These are phyloP conservation scores for Eupsilia transversa DNA, from an alignment of 2,888 invertebrate species.

Conservation along the genomic window DNA sequence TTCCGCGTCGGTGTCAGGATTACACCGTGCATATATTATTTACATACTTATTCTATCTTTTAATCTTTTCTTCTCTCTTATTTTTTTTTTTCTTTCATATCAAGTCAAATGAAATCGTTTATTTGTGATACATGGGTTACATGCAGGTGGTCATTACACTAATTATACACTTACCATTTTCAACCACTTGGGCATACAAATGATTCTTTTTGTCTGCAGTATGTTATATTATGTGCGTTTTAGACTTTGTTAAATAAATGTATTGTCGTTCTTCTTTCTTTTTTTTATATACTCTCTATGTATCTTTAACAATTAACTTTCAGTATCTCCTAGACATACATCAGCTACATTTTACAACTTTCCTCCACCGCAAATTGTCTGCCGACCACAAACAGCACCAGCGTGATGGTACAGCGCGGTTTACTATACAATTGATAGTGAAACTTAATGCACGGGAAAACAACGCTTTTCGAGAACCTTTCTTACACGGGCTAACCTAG, in stretches of 20 bases:
- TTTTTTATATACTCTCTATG: background rate
- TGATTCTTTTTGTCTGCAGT: too few relatives aligned
- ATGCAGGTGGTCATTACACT: too few relatives aligned
- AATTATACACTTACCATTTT: too few relatives aligned
- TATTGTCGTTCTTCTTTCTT: too few relatives aligned
- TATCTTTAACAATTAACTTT: conserved; percentile 35
- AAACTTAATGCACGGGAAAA: conserved; percentile 62
- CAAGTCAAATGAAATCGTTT: too few relatives aligned
- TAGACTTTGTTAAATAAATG: too few relatives aligned
- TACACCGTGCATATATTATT: background rate
- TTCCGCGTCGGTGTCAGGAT: too few relatives aligned
- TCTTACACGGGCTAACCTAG: conserved; percentile 13
- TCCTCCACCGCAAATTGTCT: conserved; percentile 62
- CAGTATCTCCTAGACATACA: conserved; percentile 21
- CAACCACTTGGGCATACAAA: too few relatives aligned
- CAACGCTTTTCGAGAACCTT: conserved; percentile 17
- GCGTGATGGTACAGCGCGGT: conserved; percentile 47
- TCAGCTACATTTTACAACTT: conserved; percentile 43
- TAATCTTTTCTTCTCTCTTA: too few relatives aligned
- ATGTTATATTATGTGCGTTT: too few relatives aligned
- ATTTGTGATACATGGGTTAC: too few relatives aligned
- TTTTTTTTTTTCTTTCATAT: too few relatives aligned
- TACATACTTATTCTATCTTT: background rate
- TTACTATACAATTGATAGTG: conserved; percentile 61
- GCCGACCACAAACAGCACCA: conserved; percentile 51